Base-by-base conservation (phyloP, 1,140 invertebrate species). In the Proctacanthus coquilletti region DNA sequence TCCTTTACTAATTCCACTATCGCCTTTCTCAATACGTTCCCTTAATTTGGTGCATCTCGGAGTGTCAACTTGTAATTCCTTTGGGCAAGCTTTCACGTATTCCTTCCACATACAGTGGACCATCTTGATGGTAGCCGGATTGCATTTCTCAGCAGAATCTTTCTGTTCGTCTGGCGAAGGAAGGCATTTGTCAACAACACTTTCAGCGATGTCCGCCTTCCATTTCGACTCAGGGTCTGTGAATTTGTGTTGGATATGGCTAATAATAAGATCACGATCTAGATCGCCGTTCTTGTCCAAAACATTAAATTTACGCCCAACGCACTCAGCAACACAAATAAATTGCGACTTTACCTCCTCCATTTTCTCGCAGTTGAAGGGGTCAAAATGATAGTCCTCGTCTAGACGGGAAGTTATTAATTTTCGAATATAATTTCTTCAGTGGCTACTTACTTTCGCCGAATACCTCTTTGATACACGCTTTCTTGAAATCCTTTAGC, bases 331-430 rank as follows among this genome's bases (percentile, higher is more conserved):
- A 11, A 38, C 31, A 36, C 43, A 44, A 21, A 41, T 33, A 8
- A 39, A 30, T 34, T 42, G 5, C 23, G 41, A 25, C 11, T 38
- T 44, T 8, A 44, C 32, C 20, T 37, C 30, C 5, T 36, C 5
- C 39, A 44, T 38, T 15, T 38, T 35, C 14, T 44, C 39, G 30
- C 43, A 44, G 14, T 35, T 27, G 20, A 44, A 41, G 14, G 43
- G 43, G 34, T 44, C 40, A 11, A 35, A 41, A 13, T 21, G 17
- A 9, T 38, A 20, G 13, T 29, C 36, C 33, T 31, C 43, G 11
- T 40, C 43, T 40, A 30, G 18, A 15, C 18, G 11, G 18, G 14
- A 21, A 32, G n/a, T n/a, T n/a, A n/a, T n/a, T n/a, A n/a, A n/a
- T n/a, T n/a, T n/a, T n/a, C n/a, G n/a, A n/a, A n/a, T n/a, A n/a